These are phyloP conservation scores for Eupeodes latifasciatus DNA, from an alignment of 2,888 invertebrate genomes.

Conservation along the genomic window DNA sequence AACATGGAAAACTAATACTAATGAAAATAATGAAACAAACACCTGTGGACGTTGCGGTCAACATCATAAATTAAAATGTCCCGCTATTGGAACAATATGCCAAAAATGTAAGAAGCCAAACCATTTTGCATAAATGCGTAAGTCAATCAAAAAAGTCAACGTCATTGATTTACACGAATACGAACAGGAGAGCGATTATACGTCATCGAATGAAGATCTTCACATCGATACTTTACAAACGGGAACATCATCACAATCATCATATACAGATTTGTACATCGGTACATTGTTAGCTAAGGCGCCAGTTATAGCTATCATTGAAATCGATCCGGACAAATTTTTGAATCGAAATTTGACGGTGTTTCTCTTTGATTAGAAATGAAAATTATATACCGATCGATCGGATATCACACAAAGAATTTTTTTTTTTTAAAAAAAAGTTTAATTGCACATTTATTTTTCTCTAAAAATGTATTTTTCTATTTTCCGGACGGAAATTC, in stretches of 20 bases:
- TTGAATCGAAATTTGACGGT: no score
- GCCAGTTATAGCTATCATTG: no score
- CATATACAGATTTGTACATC: conserved; percentile 20
- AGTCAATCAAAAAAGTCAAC: conserved; percentile 22
- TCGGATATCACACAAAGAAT: no score
- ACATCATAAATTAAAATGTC: conserved; percentile 22
- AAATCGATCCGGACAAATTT: no score
- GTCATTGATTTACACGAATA: conserved; percentile 18
- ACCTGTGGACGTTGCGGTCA: conserved; percentile 4
- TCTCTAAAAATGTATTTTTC: no score
- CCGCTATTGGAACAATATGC: conserved; percentile 27
- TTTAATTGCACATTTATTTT: no score
- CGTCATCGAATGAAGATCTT: conserved; percentile 47
- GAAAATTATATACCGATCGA: no score
- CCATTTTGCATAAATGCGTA: conserved; percentile 37
- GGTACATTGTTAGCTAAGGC: no score
- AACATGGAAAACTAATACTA: conserved; percentile 27
- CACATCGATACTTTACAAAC: conserved; percentile 30
- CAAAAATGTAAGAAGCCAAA: conserved; percentile 38
- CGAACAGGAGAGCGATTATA: conserved; percentile 10
- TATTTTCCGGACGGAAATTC: no score
- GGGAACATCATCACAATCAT: conserved; percentile 4
- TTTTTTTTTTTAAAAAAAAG: no score
- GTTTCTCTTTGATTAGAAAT: no score
- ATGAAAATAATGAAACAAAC: conserved; percentile 26